Percentiles rank a stretch among this genome's conserved stretches.
Conservation (phyloP, 37 sponge, comb jelly and placozoan genomes). For the Geodia barretti region DNA sequence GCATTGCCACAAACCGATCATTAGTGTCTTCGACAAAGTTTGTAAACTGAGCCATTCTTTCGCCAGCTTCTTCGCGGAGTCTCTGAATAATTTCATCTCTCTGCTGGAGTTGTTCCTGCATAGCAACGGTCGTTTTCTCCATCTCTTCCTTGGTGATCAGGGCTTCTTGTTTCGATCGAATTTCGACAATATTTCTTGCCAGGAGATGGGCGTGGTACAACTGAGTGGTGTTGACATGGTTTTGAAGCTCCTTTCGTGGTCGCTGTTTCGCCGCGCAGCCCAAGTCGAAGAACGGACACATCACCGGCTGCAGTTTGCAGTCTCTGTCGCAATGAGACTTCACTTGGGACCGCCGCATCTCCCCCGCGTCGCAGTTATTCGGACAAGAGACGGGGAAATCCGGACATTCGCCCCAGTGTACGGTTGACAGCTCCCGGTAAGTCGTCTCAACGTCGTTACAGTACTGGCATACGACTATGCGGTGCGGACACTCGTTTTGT, state of each 20-base stretch:
- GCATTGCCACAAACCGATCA: no score
- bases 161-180: background rate
- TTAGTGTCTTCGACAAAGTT: background rate
- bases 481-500: background rate
- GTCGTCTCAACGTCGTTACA: background rate
- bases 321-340: background rate
- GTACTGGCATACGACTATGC: background rate
- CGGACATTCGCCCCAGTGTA: background rate
- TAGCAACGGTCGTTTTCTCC: background rate
- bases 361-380: background rate
- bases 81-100: background rate
- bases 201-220: background rate
- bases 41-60: background rate
- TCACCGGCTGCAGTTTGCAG: background rate
- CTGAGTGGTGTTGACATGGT: background rate
- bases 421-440: background rate
- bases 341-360: background rate
- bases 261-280: background rate
- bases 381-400: background rate
- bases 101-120: background rate
- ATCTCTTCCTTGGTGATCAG: background rate
- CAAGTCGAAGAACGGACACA: background rate
- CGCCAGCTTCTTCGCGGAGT: background rate
- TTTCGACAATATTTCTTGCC: background rate
- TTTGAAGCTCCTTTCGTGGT: background rate